Percentiles rank a stretch among this genome's conserved stretches.
phyloP scores from a whole-genome alignment of 2,797 vertebrate genomes.

The Thunnus albacares region DNA sequence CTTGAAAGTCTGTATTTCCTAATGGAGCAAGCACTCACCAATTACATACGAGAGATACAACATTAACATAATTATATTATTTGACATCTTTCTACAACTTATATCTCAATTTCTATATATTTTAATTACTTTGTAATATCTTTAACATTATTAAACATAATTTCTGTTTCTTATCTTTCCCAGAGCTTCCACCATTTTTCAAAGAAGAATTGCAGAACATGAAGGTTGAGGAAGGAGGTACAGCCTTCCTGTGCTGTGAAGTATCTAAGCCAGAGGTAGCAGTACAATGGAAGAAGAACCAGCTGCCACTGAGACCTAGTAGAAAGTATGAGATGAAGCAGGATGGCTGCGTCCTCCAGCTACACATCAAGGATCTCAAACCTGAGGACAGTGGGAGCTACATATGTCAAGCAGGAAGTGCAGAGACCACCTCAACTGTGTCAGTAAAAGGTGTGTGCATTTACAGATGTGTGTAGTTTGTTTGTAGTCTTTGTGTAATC shows the following conservation, averaged over 20 bases:
- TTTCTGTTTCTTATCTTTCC: background rate
- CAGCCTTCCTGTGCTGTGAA: conserved; percentile 75
- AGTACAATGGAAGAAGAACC: conserved; percentile 88
- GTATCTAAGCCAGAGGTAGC: conserved; percentile 82
- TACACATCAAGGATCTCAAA: conserved; percentile 85
- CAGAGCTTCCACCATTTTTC: conserved; percentile 83
- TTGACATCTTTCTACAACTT: too few relatives aligned
- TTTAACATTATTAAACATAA: background rate
- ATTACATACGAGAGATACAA: too few relatives aligned
- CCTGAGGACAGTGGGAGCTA: conserved; percentile 88
- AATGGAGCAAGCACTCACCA: too few relatives aligned
- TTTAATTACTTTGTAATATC: too few relatives aligned
- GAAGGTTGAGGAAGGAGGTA: conserved; percentile 71
- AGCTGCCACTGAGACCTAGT: conserved; percentile 81
- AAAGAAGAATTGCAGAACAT: conserved; percentile 78
- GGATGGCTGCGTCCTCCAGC: conserved; percentile 81
- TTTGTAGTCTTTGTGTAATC: too few relatives aligned
- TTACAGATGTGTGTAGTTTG: background rate
- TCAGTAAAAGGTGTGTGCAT: conserved; percentile 67
- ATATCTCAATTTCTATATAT: too few relatives aligned
- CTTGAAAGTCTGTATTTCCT: too few relatives aligned
- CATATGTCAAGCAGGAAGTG: conserved; percentile 77
- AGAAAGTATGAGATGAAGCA: conserved; percentile 86
- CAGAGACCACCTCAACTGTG: conserved; percentile 66
- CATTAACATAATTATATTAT: too few relatives aligned